Conservation (phyloP, 2,113 vertebrate species). For the Amblyopsis rosae region DNA sequence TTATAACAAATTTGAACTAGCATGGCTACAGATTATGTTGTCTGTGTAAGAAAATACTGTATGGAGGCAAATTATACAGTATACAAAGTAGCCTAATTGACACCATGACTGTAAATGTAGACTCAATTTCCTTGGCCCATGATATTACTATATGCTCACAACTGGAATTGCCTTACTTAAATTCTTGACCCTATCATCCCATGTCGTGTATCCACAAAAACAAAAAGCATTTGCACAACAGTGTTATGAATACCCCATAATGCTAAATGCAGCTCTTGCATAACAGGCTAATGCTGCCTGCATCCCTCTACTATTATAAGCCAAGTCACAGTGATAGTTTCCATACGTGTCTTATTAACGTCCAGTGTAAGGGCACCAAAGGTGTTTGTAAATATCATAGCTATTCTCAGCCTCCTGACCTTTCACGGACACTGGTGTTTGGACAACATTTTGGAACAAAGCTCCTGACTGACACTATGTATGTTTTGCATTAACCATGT, state of each 20-base stretch:
- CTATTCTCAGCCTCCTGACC: conserved; percentile 66
- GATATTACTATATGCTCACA: too few species aligned
- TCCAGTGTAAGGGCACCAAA: conserved; percentile 47
- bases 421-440: conserved; percentile 59
- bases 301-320: conserved; percentile 30
- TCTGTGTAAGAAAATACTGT: too few species aligned
- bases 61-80: too few species aligned
- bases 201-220: neutral
- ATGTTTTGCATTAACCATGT: conserved; percentile 13
- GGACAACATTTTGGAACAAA: conserved; percentile 68
- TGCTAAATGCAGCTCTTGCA: conserved; percentile 30
- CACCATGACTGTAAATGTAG: too few species aligned
- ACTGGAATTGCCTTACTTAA: too few species aligned
- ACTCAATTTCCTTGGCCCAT: too few species aligned
- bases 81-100: too few species aligned
- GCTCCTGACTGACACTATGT: conserved; percentile 23
- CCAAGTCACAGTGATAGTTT: conserved; percentile 41
- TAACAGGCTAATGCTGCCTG: conserved; percentile 17
- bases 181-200: neutral
- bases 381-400: conserved; percentile 64
- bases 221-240: conserved; percentile 6
- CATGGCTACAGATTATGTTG: too few species aligned
- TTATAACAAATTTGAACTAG: too few species aligned
- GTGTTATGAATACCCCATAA: conserved; percentile 21
- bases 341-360: conserved; percentile 47